Conservation (phyloP, 2,797 vertebrate genomes). For the Peromyscus aztecus region DNA sequence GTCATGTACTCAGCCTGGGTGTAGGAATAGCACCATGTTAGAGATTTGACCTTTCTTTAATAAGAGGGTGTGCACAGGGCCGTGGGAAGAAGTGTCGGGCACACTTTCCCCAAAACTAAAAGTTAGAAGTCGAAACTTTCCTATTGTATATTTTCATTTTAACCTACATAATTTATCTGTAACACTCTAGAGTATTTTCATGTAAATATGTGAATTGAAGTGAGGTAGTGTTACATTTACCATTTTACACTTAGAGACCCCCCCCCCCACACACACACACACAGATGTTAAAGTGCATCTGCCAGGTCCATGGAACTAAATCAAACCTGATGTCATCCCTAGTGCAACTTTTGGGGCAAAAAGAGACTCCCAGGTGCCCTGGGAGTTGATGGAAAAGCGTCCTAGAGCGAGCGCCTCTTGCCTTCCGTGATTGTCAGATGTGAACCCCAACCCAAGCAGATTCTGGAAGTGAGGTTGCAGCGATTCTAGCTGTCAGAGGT, state of each 20-base stretch:
- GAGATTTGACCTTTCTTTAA: not conserved
- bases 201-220: not conserved
- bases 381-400: not conserved
- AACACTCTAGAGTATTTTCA: not conserved
- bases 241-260: not conserved
- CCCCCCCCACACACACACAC: too few species aligned
- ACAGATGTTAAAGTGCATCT: not conserved
- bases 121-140: not conserved
- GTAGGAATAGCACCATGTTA: not conserved
- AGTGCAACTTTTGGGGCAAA: not conserved
- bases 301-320: not conserved
- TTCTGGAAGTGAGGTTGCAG: conserved; percentile 1
- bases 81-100: not conserved
- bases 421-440: not conserved
- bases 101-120: not conserved
- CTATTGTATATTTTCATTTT: not conserved
- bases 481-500: not conserved
- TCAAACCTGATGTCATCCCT: not conserved
- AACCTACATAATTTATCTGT: not conserved
- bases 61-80: not conserved
- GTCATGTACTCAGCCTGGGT: not conserved
- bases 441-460: not conserved
- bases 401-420: not conserved
- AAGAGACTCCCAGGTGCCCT: not conserved
- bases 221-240: not conserved